These are phyloP conservation scores for Sebastiscus tertius DNA, from an alignment of 2,797 vertebrate genomes.

Conservation along the genomic window DNA sequence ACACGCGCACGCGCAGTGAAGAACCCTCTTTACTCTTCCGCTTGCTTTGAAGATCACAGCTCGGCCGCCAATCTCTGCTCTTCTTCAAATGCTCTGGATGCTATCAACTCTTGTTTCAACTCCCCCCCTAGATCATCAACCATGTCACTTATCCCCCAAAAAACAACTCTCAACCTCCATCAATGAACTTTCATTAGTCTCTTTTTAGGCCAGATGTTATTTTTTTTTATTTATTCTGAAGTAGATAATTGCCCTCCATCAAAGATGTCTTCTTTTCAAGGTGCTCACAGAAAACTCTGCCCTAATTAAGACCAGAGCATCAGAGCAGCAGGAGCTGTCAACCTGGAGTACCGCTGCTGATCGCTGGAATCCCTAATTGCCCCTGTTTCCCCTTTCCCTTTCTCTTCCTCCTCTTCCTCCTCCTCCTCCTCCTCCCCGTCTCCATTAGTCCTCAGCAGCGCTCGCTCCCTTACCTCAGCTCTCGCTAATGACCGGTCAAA, in stretches of 20 bases:
- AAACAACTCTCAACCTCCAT: conserved; percentile 22
- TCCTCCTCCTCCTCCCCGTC: conserved; percentile 25
- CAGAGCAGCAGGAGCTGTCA: conserved; percentile 58
- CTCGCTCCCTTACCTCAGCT: conserved; percentile 34
- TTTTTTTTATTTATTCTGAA: conserved; percentile 39
- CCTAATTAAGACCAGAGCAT: conserved; percentile 66
- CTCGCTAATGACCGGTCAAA: conserved; percentile 67
- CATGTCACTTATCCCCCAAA: conserved; percentile 10
- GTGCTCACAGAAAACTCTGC: conserved; percentile 50
- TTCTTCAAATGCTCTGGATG: conserved; percentile 37
- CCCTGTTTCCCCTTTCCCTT: conserved; percentile 49
- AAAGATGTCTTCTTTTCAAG: conserved; percentile 46
- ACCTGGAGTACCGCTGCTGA: conserved; percentile 56
- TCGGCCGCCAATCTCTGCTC: conserved; percentile 7
- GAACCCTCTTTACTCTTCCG: conserved; percentile 27
- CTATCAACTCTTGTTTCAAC: conserved; percentile 45
- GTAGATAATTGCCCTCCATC: conserved; percentile 73
- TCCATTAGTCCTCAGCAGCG: conserved; percentile 62
- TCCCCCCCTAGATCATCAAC: conserved; percentile 15
- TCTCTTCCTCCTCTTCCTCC: background rate
- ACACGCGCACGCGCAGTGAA: conserved; percentile 16
- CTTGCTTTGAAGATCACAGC: conserved; percentile 66
- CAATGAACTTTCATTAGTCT: conserved; percentile 50
- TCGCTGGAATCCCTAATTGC: conserved; percentile 64
- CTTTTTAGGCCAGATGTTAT: conserved; percentile 44